These are phyloP conservation scores for Ichneumon xanthorius DNA, from an alignment of 2,888 invertebrate genomes.

Conservation along the genomic window DNA sequence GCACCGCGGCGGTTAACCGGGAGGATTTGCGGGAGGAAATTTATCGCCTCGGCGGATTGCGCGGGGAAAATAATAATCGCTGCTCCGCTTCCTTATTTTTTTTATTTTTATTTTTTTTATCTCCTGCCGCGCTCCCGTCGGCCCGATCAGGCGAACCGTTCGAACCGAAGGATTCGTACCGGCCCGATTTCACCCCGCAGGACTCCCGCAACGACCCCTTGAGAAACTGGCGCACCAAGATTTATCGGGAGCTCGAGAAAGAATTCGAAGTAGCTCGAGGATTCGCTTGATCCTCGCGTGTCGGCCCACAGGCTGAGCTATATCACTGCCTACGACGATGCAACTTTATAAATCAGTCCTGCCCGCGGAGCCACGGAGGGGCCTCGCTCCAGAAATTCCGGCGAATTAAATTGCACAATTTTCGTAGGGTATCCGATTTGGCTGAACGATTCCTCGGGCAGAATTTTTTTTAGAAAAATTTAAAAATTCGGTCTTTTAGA, in stretches of 20 bases:
- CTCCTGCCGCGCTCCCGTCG: neutral
- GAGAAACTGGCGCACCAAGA: slow-evolving; percentile 49
- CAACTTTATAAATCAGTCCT: slow-evolving; percentile 32
- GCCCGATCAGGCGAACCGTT: slow-evolving; percentile 44
- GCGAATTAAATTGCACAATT: slow-evolving; percentile 13
- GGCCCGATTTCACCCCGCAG: slow-evolving; percentile 49
- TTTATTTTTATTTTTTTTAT: neutral
- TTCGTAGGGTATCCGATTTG: neutral
- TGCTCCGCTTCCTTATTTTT: slow-evolving; percentile 14
- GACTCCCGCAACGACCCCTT: slow-evolving; percentile 41
- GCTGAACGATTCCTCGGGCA: neutral
- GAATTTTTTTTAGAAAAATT: neutral
- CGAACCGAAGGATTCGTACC: slow-evolving; percentile 38
- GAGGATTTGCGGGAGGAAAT: slow-evolving; percentile 71
- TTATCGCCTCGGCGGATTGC: slow-evolving; percentile 62
- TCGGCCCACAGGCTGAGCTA: slow-evolving; percentile 44
- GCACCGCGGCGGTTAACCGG: slow-evolving; percentile 61
- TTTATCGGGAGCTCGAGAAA: slow-evolving; percentile 63
- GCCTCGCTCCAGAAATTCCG: slow-evolving; percentile 17
- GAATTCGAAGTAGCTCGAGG: slow-evolving; percentile 66
- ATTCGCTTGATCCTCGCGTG: slow-evolving; percentile 58
- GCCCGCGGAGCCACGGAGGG: neutral
- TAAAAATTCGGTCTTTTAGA: neutral
- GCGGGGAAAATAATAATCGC: slow-evolving; percentile 64
- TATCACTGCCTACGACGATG: slow-evolving; percentile 37